Evolutionary conservation across 2,113 vertebrate species (phyloP), one percentile per base, ranked within the genome.

Genomic region (Chaetops frenatus): DNA sequence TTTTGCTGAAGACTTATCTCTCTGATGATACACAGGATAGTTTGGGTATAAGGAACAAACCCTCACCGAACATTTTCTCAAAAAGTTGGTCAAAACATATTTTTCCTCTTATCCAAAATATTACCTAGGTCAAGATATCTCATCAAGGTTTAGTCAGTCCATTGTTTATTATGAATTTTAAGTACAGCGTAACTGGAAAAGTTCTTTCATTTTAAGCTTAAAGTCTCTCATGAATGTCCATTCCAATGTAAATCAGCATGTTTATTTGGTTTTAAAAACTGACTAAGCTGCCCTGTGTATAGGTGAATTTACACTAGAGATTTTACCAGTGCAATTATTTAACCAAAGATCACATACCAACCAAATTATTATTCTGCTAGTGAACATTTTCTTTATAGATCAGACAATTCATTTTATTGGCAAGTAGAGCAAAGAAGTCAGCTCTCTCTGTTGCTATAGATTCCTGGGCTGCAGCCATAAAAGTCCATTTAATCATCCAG

Each of bases 401-500:
- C 14, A 8, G 73, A 44, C 28, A 88, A 88, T 92, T 90, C n/a
- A 72, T 74, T 90, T 95, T 95, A 88, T 76, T 93, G 90, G 79
- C 74, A 94, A 86, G 64, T 47, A 50, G 36, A 71, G 45, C 19
- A 93, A 90, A 87, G 38, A 31, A 92, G 20, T 92, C 50, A 86
- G 42, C 54, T 93, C 33, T 94, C 40, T 21, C 40, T n/a, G 20
- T 85, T 92, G 66, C 58, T 91, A 53, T 36, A 91, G 62, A 83
- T 70, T 91, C 74, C 50, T 81, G 83, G 80, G 81, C 42, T 83
- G 60, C 23, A 70, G 72, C 93, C 91, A 96, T 50, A 50, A 78
- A 91, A 81, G 47, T 28, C 73, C 31, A 87, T 84, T 96, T 82
- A 95, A 79, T 81, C 60, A 92, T 67, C 57, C 53, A 92, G 25